Base-by-base conservation (phyloP, 2,888 invertebrate species). In the Lamellibrachia columna region DNA sequence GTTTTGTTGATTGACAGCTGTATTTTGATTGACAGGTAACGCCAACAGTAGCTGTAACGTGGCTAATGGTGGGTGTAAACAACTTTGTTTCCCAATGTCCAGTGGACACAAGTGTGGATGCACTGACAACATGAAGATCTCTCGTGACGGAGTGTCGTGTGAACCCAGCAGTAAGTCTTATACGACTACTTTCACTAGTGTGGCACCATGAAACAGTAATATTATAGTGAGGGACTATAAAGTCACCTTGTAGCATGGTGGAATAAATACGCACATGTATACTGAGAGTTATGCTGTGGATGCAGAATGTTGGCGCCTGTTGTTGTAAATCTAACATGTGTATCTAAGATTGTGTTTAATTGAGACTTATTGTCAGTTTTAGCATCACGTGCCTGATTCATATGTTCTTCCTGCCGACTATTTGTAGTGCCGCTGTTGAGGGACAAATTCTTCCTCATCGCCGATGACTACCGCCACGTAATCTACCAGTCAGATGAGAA, bases 401-500 rank as follows among this genome's bases (percentile, higher is more conserved):
- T 6, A 4, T 75, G 15, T 75, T 75, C 75, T 55, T 75, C 15
- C 75, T 75, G 6, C 75, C 22, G 40, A 11, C 22, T 75, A 22
- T 22, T 91, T 92, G 15, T 93, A 95, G 95, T 75, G 1, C 90
- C 15, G n/a, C 91, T 94, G 28, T 93, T 94, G 11, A 91, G 93
- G 53, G 95, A 96, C 93, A 94, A 95, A 90, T 96, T 95, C 93
- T 94, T 96, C 7, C 92, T 96, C 40, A 95, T 96, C 7, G 95
- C 95, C 3, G 96, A 96, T 91, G 95, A 95, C 11, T 96, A 95
- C 93, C 95, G 98, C 94, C 97, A 97, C 91, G 98, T 98, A 92
- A 97, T 99, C 91, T 98, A 98, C 0, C 97, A 98, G 95, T 98
- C 98, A 93, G 98, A 98, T 0, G 96, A 98, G 22, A 98, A 98